Evolutionary conservation across 2,888 invertebrate species (phyloP), one percentile per base, ranked within the genome.

Genomic region (Euplexia lucipara): DNA sequence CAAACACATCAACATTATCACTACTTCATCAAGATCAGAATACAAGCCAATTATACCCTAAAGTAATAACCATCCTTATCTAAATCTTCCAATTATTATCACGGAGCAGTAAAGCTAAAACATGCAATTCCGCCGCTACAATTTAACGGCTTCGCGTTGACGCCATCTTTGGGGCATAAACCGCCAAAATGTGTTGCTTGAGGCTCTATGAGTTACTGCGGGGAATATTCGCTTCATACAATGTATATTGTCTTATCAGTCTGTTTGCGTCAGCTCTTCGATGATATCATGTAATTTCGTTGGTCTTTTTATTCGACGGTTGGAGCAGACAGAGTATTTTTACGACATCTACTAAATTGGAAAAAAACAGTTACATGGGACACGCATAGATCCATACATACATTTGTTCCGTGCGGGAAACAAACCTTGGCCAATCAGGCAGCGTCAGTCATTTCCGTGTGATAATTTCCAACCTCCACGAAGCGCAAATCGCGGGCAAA

Each of bases 151-250:
- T 52, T 69, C 35, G 48, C 20, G 12, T 35, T 32, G 56, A 42
- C 52, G 52, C 48, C 72, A 65, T 72, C 59, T 60, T 65, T 47
- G 34, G 16, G 6, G 39, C 63, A 64, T 73, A 73, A 76, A 71
- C 37, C 26, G 48, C 5, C 49, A 48, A 32, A 75, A 58, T 51
- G 63, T 45, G 22, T 64, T 41, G 77, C 77, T 65, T 44, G 20
- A 64, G 72, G 71, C 73, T 35, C 5, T 34, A 7, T 4, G 44
- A 42, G 39, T 61, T 48, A 57, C 34, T 18, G 41, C 35, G 20
- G 10, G 34, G 18, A 48, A 53, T 32, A 44, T 45, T 48, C 39
- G 3, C 41, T 26, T 48, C 60, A 35, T 47, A 58, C 22, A 34
- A 37, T 35, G 14, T n/a, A n/a, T 47, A 16, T 26, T 14, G 26